phyloP scores from a whole-genome alignment of 2,888 invertebrate genomes.

The Conomelus anceps region DNA sequence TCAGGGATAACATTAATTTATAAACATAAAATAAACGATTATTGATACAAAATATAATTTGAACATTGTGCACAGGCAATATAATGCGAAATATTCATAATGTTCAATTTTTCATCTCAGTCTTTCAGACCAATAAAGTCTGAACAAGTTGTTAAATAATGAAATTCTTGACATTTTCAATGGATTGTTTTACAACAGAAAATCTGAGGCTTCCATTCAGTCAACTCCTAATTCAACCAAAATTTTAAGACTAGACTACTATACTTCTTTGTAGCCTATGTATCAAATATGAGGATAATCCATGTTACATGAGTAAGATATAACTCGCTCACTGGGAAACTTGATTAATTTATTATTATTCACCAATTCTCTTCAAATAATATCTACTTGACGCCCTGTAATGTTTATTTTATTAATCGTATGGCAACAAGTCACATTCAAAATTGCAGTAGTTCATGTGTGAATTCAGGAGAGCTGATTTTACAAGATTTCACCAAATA shows the following conservation, averaged over 20 bases:
- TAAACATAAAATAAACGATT: not conserved
- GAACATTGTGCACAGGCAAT: not conserved
- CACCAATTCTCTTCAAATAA: not conserved
- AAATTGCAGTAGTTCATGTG: too few relatives aligned
- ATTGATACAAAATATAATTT: not conserved
- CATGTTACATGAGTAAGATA: too few relatives aligned
- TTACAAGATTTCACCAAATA: too few relatives aligned
- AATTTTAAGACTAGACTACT: not conserved
- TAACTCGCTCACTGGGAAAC: too few relatives aligned
- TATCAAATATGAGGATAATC: not conserved
- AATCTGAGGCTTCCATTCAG: not conserved
- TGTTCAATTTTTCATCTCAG: not conserved
- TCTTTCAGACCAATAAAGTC: not conserved
- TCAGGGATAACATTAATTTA: not conserved
- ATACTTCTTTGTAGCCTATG: not conserved
- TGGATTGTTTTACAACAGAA: not conserved
- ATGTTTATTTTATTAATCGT: too few relatives aligned
- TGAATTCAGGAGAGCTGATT: too few relatives aligned
- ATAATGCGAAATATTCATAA: not conserved
- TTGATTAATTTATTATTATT: not conserved
- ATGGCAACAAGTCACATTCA: too few relatives aligned
- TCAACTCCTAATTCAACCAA: not conserved
- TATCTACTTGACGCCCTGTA: too few relatives aligned
- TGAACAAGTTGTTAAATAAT: not conserved
- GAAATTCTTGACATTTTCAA: not conserved